Evolutionary conservation across 2,113 vertebrate species (phyloP), one percentile per base, ranked within the genome.

Genomic region (Sciurus niger): DNA sequence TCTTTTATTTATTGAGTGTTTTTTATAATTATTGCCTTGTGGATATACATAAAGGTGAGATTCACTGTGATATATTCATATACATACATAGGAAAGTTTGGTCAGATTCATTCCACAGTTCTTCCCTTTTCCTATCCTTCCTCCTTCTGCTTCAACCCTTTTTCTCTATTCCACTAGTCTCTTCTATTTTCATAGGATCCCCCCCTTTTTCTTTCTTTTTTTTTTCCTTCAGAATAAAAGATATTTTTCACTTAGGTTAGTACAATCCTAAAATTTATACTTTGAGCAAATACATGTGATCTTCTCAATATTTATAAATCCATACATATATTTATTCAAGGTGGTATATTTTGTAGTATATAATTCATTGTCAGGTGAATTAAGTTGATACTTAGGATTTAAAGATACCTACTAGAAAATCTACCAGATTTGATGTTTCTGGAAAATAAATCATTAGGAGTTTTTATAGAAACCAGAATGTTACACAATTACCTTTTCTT

Each of bases 401-500:
- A 90, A 95, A 51, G 65, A 74, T 76, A 84, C 4, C 28, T 0
- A 70, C 13, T 4, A 95, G 76, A 95, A 84, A 89, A 95, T 37
- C 1, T 1, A 89, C 3, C 6, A 32, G 34, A 84, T 79, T 43
- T 90, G 20, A 82, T 32, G 13, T 53, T 94, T 4, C 65, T 65
- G 28, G 51, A 30, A 89, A 95, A 96, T 68, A 17, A 85, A 78
- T 70, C 79, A 6, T 30, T 89, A 53, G 58, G 14, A 80, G 30
- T 72, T 88, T 74, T 93, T 43, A 85, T 3, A 91, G 86, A 93
- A 94, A 93, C 4, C 34, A 95, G 58, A 89, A 2, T n/a, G 40
- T 78, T 14, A 97, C 95, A 94, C 6, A 9, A 77, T 95, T 98
- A 99, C 99, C 99, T 99, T 99, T 95, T 99, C 99, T 98, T 99